These are phyloP conservation scores for Meiosimyza decipiens DNA, from an alignment of 2,888 invertebrate species.

Conservation along the genomic window DNA sequence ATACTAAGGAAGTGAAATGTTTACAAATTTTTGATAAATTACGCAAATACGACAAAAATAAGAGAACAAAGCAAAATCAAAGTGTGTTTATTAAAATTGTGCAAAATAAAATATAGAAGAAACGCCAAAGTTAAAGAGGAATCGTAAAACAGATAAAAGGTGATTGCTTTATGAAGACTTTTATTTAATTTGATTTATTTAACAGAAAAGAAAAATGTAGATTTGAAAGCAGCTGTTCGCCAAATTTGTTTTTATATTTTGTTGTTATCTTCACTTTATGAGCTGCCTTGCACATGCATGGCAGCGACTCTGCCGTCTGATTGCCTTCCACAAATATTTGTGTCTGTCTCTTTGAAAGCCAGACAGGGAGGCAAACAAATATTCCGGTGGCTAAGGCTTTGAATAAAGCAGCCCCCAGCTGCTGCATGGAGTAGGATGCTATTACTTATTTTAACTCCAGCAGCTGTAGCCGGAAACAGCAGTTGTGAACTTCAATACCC, in stretches of 20 bases:
- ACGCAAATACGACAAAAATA: conserved; percentile 19
- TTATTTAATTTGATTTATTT: too few species aligned
- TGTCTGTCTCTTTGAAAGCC: conserved; percentile 6
- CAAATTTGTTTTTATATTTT: conserved; percentile 1
- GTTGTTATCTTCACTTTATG: conserved; percentile 4
- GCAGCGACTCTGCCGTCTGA: background rate
- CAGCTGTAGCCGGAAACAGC: too few species aligned
- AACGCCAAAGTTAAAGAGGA: too few species aligned
- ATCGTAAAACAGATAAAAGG: background rate
- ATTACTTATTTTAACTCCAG: too few species aligned
- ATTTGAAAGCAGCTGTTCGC: conserved; percentile 14
- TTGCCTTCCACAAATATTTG: background rate
- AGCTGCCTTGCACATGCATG: conserved; percentile 22
- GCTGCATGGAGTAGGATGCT: conserved; percentile 4
- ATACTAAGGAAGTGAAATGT: conserved; percentile 19
- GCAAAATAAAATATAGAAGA: background rate
- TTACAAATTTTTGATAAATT: conserved; percentile 32
- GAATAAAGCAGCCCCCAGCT: conserved; percentile 15
- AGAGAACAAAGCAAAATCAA: background rate
- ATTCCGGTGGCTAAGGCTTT: background rate
- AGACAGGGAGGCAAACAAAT: conserved; percentile 24
- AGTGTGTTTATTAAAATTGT: background rate
- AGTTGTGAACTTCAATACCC: too few species aligned
- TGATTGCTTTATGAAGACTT: too few species aligned
- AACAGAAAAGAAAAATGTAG: background rate